These are phyloP conservation scores for Caenorhabditis remanei DNA, from an alignment of 1,140 invertebrate species.

Conservation along the genomic window DNA sequence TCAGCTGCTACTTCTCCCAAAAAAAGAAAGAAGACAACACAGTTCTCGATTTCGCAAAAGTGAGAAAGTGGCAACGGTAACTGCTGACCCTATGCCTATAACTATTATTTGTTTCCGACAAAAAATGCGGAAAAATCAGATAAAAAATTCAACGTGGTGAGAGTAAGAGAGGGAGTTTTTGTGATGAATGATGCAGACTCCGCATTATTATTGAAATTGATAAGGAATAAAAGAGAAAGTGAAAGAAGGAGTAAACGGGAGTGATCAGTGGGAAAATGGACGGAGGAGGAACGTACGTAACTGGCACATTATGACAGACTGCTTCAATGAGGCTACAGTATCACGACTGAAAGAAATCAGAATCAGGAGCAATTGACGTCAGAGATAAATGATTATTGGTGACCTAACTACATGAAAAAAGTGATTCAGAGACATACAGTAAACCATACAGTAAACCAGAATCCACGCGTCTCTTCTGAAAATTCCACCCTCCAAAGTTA, in stretches of 20 bases:
- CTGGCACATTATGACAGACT: constrained; percentile 6
- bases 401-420: too few relatives aligned
- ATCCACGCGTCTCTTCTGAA: too few relatives aligned
- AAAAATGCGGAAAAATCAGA: constrained; percentile 22
- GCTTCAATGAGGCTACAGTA: too few relatives aligned
- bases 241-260: constrained; percentile 7
- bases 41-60: constrained; percentile 40
- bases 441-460: too few relatives aligned
- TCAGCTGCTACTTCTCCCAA: constrained; percentile 23
- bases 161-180: not conserved
- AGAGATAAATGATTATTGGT: too few relatives aligned
- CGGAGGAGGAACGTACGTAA: not conserved
- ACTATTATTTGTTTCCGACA: constrained; percentile 7
- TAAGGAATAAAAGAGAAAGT: not conserved
- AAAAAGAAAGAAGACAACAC: not conserved
- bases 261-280: constrained; percentile 1
- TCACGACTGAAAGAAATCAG: too few relatives aligned
- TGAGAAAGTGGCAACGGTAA: constrained; percentile 42
- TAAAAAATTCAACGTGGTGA: not conserved
- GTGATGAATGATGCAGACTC: constrained; percentile 50
- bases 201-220: constrained; percentile 8
- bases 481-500: too few relatives aligned
- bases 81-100: constrained; percentile 21
- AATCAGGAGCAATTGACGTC: too few relatives aligned
- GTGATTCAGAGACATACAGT: too few relatives aligned